Conservation (phyloP, 1,140 invertebrate species). For the Drosophila neocordata region DNA sequence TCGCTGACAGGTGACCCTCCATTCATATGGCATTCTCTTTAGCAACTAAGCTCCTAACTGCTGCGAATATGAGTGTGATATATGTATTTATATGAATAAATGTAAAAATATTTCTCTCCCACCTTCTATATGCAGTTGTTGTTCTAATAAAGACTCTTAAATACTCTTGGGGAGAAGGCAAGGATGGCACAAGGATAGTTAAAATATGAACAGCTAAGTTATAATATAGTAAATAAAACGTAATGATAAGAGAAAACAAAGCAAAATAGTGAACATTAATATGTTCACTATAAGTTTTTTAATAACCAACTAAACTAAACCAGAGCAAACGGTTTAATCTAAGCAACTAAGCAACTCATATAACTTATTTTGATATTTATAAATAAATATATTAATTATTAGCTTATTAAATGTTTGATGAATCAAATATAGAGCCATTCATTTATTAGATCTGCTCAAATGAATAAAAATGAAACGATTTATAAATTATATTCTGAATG, state of each 20-base stretch:
- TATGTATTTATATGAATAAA: neutral
- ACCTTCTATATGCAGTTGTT: neutral
- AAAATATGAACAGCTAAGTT: too few relatives aligned
- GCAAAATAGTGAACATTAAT: too few relatives aligned
- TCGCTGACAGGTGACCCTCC: conserved; percentile 65
- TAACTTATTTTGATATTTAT: too few relatives aligned
- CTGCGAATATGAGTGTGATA: neutral
- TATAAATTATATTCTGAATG: neutral
- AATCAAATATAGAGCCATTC: neutral
- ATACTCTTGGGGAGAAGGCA: neutral
- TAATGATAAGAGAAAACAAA: too few relatives aligned
- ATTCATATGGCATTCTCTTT: conserved; percentile 19
- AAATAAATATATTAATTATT: too few relatives aligned
- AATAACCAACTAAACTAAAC: too few relatives aligned
- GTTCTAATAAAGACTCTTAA: neutral
- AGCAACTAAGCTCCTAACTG: conserved; percentile 11
- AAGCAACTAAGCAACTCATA: too few relatives aligned
- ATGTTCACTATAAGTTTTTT: too few relatives aligned
- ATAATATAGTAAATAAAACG: too few relatives aligned
- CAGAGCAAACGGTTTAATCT: too few relatives aligned
- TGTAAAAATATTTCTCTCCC: neutral
- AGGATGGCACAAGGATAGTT: too few relatives aligned
- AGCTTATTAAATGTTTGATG: neutral
- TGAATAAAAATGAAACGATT: neutral
- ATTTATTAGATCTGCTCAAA: neutral